phyloP scores from a whole-genome alignment of 2,797 vertebrate genomes.

The Pseudochirops cupreus region DNA sequence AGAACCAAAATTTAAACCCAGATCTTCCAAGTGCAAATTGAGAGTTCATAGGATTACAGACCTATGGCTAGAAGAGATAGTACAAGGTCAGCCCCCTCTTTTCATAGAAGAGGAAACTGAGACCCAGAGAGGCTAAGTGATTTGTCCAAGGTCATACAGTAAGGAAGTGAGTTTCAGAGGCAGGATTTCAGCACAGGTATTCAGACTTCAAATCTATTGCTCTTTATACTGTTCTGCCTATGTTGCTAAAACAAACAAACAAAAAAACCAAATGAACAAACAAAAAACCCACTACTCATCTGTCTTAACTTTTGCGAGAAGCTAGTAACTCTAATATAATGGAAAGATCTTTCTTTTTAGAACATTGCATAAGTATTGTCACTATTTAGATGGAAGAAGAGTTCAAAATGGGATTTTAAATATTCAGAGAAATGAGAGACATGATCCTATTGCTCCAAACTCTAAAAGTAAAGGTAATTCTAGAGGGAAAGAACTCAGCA shows the following conservation, averaged over 20 bases:
- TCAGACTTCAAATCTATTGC: not conserved
- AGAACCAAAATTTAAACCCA: not conserved
- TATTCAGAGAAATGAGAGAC: not conserved
- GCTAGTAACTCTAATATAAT: not conserved
- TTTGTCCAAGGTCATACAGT: not conserved
- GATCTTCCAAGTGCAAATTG: not conserved
- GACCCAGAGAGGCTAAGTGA: not conserved
- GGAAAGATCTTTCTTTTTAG: not conserved
- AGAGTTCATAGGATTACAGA: not conserved
- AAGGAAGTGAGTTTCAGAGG: not conserved
- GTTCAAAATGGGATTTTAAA: slow-evolving; percentile 18
- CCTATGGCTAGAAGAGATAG: not conserved
- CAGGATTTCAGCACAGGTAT: not conserved
- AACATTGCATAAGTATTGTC: not conserved
- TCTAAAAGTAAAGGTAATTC: not conserved
- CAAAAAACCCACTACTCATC: not conserved
- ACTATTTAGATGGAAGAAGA: slow-evolving; percentile 14
- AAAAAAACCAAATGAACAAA: no score
- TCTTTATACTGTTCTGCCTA: not conserved
- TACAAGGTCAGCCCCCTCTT: not conserved
- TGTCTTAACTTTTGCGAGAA: not conserved
- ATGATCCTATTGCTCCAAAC: not conserved
- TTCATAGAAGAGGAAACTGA: not conserved
- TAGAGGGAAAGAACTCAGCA: not conserved
- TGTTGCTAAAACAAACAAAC: not conserved